A percentile compares a stretch with the other conserved stretches of the same genome.
Evolutionary conservation across 2,888 invertebrate species (phyloP).

Genomic region (Ferrisia virgata): DNA sequence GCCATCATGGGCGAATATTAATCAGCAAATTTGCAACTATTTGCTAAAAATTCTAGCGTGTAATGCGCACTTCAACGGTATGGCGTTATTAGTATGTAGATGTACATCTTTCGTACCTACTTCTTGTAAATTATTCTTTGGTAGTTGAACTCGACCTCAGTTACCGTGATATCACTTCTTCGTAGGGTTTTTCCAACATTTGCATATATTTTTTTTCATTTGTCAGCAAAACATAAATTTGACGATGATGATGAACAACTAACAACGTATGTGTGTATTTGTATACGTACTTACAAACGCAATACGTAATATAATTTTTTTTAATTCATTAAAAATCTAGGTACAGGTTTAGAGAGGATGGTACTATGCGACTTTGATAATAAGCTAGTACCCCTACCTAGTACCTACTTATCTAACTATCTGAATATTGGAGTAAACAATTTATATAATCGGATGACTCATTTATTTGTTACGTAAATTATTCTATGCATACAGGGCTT

Average conservation of each 20-base stretch:
- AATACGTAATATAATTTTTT: background rate
- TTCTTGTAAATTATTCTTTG: background rate
- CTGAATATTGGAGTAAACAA: background rate
- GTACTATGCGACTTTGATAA: background rate
- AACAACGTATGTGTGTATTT: too few species aligned
- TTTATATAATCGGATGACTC: background rate
- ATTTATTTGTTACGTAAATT: background rate
- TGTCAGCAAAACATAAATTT: background rate
- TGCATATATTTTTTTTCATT: background rate
- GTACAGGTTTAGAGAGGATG: background rate
- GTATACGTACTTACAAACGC: too few species aligned
- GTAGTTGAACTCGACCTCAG: background rate
- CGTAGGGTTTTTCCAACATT: background rate
- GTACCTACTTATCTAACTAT: background rate
- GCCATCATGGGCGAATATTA: background rate
- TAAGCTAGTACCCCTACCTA: background rate
- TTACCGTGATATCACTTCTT: background rate
- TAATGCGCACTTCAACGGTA: background rate
- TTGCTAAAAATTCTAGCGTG: background rate
- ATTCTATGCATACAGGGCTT: background rate
- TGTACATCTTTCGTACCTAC: background rate
- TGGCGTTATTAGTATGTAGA: background rate
- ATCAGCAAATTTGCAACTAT: constrained; percentile 4
- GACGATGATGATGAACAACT: background rate
- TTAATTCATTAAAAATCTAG: background rate